phyloP scores from a whole-genome alignment of 2,797 vertebrate genomes.

The Amblyraja radiata region DNA sequence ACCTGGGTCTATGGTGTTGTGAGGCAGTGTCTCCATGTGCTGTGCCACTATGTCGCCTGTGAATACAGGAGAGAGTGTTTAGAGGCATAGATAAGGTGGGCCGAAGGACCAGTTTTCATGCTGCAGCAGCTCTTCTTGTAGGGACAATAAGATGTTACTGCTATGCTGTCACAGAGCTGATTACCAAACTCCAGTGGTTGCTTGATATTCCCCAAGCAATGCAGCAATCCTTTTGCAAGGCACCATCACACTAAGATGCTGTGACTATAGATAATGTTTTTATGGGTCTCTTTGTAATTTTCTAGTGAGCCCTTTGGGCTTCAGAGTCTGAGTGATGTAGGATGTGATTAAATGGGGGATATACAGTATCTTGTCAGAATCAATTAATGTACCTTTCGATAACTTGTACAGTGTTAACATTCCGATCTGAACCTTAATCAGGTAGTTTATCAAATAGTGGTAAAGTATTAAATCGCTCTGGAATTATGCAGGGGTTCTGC shows the following conservation, averaged over 20 bases:
- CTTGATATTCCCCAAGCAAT: not conserved
- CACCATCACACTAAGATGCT: not conserved
- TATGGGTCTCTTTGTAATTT: not conserved
- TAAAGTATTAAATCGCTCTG: not conserved
- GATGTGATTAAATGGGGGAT: not conserved
- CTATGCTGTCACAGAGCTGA: not conserved
- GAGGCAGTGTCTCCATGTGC: too few relatives aligned
- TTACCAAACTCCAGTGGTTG: not conserved
- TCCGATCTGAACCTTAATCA: not conserved
- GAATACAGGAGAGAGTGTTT: too few relatives aligned
- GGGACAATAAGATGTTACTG: not conserved
- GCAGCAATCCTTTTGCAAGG: not conserved
- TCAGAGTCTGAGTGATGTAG: not conserved
- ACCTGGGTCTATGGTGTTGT: too few relatives aligned
- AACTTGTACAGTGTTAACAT: not conserved
- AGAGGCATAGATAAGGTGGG: too few relatives aligned
- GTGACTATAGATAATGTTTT: not conserved
- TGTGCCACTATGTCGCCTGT: too few relatives aligned
- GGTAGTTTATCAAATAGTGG: not conserved
- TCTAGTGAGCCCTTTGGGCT: not conserved
- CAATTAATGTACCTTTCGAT: not conserved
- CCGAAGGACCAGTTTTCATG: too few relatives aligned
- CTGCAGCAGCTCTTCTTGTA: not conserved
- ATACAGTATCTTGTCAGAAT: not conserved
- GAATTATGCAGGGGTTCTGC: not conserved